Conservation (phyloP, 2,888 invertebrate species). For the Aphrophora alni region DNA sequence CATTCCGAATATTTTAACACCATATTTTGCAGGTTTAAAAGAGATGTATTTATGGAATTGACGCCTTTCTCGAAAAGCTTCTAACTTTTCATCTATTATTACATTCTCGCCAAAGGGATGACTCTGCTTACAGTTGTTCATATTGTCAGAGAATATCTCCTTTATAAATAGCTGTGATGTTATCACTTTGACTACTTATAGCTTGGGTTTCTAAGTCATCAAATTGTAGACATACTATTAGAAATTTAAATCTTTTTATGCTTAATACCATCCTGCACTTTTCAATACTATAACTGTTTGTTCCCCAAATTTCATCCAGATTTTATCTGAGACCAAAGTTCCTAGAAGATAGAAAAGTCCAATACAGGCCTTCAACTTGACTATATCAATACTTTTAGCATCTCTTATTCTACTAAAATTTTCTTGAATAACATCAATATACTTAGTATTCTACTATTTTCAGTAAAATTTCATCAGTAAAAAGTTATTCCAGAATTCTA, state of each 20-base stretch:
- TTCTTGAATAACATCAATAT: conserved; percentile 16
- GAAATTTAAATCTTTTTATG: neutral
- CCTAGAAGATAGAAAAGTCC: conserved; percentile 44
- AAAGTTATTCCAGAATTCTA: conserved; percentile 46
- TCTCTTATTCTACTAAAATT: conserved; percentile 19
- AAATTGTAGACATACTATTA: no score
- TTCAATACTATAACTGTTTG: conserved; percentile 38
- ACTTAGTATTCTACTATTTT: conserved; percentile 42
- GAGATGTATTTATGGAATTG: no score
- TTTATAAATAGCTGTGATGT: no score
- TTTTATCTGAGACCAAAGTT: conserved; percentile 37
- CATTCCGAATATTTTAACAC: no score
- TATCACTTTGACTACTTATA: no score
- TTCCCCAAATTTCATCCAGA: conserved; percentile 39
- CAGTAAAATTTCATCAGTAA: conserved; percentile 43
- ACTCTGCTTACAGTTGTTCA: no score
- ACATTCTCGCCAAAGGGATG: no score
- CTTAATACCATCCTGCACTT: neutral
- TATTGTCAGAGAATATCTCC: no score
- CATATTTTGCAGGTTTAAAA: no score
- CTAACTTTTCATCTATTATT: no score
- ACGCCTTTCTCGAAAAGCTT: no score
- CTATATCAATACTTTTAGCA: conserved; percentile 7
- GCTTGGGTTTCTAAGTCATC: no score
- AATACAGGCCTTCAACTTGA: conserved; percentile 47